Percentiles rank a stretch among this genome's conserved stretches.
Evolutionary conservation across 2,113 vertebrate genomes (phyloP).

Genomic region (Actinemys pallida): DNA sequence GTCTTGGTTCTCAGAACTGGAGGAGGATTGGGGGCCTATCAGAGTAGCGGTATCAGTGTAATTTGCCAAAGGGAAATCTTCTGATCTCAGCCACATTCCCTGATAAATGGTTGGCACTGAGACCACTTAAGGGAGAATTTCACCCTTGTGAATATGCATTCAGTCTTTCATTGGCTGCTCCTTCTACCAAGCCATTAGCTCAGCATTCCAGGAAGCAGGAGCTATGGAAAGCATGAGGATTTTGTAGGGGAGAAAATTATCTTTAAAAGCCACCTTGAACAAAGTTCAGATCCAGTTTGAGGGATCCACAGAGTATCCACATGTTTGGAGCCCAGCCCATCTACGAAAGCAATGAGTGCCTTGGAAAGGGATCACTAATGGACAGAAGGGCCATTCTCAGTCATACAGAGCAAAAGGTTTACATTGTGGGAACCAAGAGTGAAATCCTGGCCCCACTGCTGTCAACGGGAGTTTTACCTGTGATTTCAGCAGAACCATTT

Average conservation of each 20-base stretch:
- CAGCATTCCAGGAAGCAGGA: neutral
- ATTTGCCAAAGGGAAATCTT: too few species aligned
- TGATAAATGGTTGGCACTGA: rapidly evolving
- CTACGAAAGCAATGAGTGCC: neutral
- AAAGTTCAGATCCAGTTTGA: neutral
- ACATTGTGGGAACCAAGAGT: neutral
- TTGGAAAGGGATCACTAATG: neutral
- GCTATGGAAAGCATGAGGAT: neutral
- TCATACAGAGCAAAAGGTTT: neutral
- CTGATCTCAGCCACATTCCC: rapidly evolving
- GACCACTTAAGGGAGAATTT: neutral
- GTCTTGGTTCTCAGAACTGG: rapidly evolving
- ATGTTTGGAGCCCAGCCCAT: neutral
- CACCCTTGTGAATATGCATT: neutral
- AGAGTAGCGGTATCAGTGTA: neutral
- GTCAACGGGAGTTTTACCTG: neutral
- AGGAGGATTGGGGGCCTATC: neutral
- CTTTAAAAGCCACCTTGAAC: neutral
- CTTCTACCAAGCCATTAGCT: rapidly evolving
- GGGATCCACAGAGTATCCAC: neutral
- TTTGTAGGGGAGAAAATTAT: neutral
- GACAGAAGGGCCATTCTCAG: neutral
- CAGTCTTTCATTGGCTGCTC: neutral
- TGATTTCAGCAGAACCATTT: constrained; percentile 5
- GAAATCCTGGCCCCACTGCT: rapidly evolving